Conservation (phyloP, 2,888 invertebrate genomes). For the Ceraclea dissimilis region DNA sequence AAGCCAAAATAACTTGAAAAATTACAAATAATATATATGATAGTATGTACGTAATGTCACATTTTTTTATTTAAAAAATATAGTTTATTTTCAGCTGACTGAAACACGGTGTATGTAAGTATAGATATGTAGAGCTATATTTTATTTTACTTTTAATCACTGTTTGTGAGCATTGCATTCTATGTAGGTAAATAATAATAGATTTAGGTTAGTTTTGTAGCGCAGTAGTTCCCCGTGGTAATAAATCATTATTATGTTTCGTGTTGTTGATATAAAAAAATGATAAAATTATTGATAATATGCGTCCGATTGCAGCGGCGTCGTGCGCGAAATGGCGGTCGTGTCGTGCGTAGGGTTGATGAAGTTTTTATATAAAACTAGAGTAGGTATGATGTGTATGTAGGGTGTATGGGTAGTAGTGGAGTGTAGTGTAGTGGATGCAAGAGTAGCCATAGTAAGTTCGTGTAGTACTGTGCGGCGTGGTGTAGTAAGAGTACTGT, state of each 20-base stretch:
- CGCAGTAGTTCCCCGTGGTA: background rate
- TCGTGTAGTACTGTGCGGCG: background rate
- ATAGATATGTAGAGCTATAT: too few relatives aligned
- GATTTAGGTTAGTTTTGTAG: too few relatives aligned
- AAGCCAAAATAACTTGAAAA: too few relatives aligned
- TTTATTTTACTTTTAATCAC: too few relatives aligned
- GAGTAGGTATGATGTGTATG: too few relatives aligned
- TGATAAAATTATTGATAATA: conserved; percentile 1
- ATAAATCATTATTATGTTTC: background rate
- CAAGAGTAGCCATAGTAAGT: background rate
- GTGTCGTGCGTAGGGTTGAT: conserved; percentile 1
- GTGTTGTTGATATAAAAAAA: background rate
- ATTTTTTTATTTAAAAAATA: too few relatives aligned
- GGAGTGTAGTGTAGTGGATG: background rate
- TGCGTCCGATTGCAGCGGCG: conserved; percentile 1
- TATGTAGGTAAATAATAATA: too few relatives aligned
- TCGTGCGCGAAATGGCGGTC: conserved; percentile 1
- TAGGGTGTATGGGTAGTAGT: background rate
- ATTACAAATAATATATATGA: too few relatives aligned
- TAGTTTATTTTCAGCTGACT: too few relatives aligned
- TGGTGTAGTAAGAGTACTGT: background rate
- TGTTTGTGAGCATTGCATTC: too few relatives aligned
- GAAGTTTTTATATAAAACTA: background rate
- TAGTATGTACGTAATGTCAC: too few relatives aligned
- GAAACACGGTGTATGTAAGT: too few relatives aligned